phyloP scores from a whole-genome alignment of 1,140 invertebrate species.

The Ylistrum balloti region DNA sequence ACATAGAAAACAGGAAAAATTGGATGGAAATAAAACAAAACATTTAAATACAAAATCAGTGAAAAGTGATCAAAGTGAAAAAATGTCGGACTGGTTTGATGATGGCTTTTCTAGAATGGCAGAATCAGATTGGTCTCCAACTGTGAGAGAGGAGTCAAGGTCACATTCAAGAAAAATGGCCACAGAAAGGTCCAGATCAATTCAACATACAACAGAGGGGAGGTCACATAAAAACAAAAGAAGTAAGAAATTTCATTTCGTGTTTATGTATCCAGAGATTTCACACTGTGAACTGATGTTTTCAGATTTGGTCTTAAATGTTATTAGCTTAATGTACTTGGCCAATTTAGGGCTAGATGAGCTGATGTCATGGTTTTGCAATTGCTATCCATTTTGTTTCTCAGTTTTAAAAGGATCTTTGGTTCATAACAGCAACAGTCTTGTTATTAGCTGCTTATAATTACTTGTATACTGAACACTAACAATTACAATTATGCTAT shows the following conservation, averaged over 20 bases:
- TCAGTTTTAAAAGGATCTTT: too few relatives aligned
- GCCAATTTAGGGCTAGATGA: too few relatives aligned
- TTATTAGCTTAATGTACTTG: too few relatives aligned
- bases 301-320: too few relatives aligned
- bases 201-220: background rate
- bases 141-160: background rate
- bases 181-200: background rate
- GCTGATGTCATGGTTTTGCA: too few relatives aligned
- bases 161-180: slow-evolving; percentile 18
- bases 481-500: too few relatives aligned
- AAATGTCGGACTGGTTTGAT: background rate
- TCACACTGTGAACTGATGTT: too few relatives aligned
- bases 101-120: background rate
- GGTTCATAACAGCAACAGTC: too few relatives aligned
- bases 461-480: too few relatives aligned
- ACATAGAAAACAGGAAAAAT: background rate
- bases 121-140: background rate
- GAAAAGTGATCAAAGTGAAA: slow-evolving; percentile 9
- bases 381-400: too few relatives aligned
- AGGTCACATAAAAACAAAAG: background rate
- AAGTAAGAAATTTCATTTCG: background rate
- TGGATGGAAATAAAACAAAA: slow-evolving; percentile 5
- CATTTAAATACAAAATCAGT: background rate
- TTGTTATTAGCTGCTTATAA: too few relatives aligned
- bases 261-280: too few relatives aligned